Base-by-base conservation (phyloP, 2,888 invertebrate genomes). In the Iphiclides podalirius region DNA sequence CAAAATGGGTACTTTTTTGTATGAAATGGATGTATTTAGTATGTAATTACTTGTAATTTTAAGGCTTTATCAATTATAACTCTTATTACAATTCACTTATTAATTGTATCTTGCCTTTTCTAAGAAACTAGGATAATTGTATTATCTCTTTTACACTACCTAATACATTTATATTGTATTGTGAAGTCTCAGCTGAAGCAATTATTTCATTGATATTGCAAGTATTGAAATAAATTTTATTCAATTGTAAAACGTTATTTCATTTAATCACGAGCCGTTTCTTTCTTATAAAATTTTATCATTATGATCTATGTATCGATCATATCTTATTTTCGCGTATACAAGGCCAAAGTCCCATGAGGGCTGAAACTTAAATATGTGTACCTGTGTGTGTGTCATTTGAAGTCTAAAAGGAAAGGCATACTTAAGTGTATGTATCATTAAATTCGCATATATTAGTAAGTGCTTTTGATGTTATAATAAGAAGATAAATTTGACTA, bases 1-100 rank as follows among this genome's bases (percentile, higher is more conserved):
- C 65, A 41, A 38, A 75, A 63, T 73, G 80, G 86, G 77, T 72
- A 85, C 87, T 87, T 88, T 86, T 87, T 85, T 87, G 83, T 86
- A 86, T 85, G 87, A 77, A 85, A 81, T 83, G 76, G 73, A 70
- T 66, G 55, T 62, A 59, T 57, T 58, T 60, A 58, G 47, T 16
- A 2, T 9, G 16, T 33, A 33, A 11, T 35, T 34, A 23, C 20
- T 16, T n/a, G n/a, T n/a, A n/a, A n/a, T n/a, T n/a, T n/a, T n/a
- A n/a, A n/a, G n/a, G n/a, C n/a, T n/a, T n/a, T n/a, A n/a, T n/a
- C n/a, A n/a, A n/a, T n/a, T n/a, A n/a, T n/a, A n/a, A n/a, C n/a
- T n/a, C n/a, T n/a, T 38, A 20, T 20, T 20, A 20, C 20, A 20
- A 20, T 20, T 20, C 6, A 20, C 6, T 20, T 20, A n/a, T 31